Evolutionary conservation across 2,888 invertebrate species (phyloP), one percentile per base, ranked within the genome.

Genomic region (Epiblema foenella): DNA sequence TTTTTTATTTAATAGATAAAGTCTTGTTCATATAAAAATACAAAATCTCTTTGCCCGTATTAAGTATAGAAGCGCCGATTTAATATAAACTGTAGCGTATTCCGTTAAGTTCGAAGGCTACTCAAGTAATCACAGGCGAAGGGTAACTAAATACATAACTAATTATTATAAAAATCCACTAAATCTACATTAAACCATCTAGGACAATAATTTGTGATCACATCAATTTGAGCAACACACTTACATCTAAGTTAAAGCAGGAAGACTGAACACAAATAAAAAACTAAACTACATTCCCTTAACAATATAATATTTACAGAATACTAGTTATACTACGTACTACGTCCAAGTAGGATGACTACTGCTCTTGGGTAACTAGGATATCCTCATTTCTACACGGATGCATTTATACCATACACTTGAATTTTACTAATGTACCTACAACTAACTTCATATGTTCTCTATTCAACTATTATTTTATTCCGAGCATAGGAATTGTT

Each of bases 1-100:
- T 65, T 65, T 65, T 66, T 60, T n/a, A n/a, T n/a, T 66, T 51
- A 2, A 57, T 37, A 66, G 52, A 29, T 51, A 70, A 66, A 71
- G 46, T 65, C 70, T 60, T 71, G 59, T 66, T 68, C 24, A 60
- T 71, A 71, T 49, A 62, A 66, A 71, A 66, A 56, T 71, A 66
- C 33, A 66, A 66, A 63, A 54, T 42, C 46, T 33, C 33, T 33
- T 58, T 12, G 17, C 63, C 69, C 33, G 24, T 54, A 49, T n/a
- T 10, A n/a, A n/a, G n/a, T n/a, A 33, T 5, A 10, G n/a, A 33
- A 17, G 15, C 15, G 29, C 29, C 17, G 17, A 7, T 8, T 11
- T 0, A 15, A 8, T 18, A 39, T 18, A 8, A 58, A 42, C 20
- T 20, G 15, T 39, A 59, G 15, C 0, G 15, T 9, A 1, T 39